Conservation (phyloP, 1,140 invertebrate genomes). For the Charaxes varanes region DNA sequence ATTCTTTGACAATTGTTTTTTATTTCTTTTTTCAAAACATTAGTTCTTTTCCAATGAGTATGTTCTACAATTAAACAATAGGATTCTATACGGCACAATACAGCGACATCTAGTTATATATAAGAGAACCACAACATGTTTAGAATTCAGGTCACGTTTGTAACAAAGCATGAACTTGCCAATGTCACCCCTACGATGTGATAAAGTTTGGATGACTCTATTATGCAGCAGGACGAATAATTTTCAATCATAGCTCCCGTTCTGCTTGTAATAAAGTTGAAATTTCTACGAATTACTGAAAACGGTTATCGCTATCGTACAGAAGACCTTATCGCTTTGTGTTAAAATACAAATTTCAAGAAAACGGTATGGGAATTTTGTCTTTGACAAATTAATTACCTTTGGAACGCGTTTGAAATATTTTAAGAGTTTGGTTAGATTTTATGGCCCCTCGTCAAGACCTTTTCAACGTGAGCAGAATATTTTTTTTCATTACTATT, state of each 20-base stretch:
- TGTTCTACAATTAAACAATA: too few species aligned
- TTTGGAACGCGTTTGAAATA: slow-evolving; percentile 7
- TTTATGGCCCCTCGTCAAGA: slow-evolving; percentile 1
- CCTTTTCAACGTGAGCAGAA: slow-evolving; percentile 4
- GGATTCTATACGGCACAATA: too few species aligned
- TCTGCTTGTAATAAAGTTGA: background rate
- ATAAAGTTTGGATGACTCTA: slow-evolving; percentile 3
- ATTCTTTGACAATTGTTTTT: too few species aligned
- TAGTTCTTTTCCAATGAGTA: too few species aligned
- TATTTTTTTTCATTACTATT: too few species aligned
- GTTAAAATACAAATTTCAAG: too few species aligned
- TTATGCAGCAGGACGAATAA: slow-evolving; percentile 1
- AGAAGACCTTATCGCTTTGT: too few species aligned
- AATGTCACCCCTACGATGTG: slow-evolving; percentile 1
- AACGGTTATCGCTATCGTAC: too few species aligned
- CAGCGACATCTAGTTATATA: too few species aligned
- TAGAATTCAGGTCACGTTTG: background rate
- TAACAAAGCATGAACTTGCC: background rate
- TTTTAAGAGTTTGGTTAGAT: slow-evolving; percentile 6
- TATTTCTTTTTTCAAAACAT: too few species aligned
- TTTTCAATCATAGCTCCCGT: background rate
- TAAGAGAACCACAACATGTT: too few species aligned
- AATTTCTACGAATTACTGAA: background rate
- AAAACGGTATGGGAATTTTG: background rate
- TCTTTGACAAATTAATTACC: slow-evolving; percentile 7